Evolutionary conservation across 2,888 invertebrate genomes (phyloP), one percentile per base, ranked within the genome.

Genomic region (Drosophila picticornis): DNA sequence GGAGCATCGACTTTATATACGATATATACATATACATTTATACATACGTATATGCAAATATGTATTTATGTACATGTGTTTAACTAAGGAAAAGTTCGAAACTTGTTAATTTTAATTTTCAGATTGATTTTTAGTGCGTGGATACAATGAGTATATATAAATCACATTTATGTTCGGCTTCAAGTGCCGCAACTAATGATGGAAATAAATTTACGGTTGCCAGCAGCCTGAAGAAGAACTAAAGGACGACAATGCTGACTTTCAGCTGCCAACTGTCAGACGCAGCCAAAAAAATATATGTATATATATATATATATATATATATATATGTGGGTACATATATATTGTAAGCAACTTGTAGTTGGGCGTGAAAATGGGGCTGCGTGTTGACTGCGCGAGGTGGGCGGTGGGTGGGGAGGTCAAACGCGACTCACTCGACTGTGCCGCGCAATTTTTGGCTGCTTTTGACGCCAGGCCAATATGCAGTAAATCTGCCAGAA

Each of bases 401-500:
- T 57, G 29, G 27, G 38, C 40, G 5, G 57, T 19, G 50, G 36
- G 43, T 13, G 32, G 67, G 34, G 61, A 29, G 70, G 58, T 67
- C 63, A 64, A 77, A 58, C 53, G 48, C 68, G 65, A 82, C 78
- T 77, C 73, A 72, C 71, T 78, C 75, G 76, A 75, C 75, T 79
- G 77, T 72, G 79, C 69, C 68, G 75, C 83, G 70, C 81, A 80
- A 73, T 86, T 83, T 83, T 84, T 77, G 85, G 85, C 89, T 92
- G 92, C 87, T 91, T 92, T 92, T 92, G 92, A 92, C 92, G 92
- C 90, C 91, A 82, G 92, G 91, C 92, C 92, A 92, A 92, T 92
- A 92, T 92, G 92, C 92, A 92, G 92, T 92, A 92, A 92, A 92
- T 92, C 92, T 92, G 90, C 90, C 91, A 88, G 91, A 83, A 91